Evolutionary conservation across 2,888 invertebrate genomes (phyloP).

Genomic region (Camptogramma bilineatum): DNA sequence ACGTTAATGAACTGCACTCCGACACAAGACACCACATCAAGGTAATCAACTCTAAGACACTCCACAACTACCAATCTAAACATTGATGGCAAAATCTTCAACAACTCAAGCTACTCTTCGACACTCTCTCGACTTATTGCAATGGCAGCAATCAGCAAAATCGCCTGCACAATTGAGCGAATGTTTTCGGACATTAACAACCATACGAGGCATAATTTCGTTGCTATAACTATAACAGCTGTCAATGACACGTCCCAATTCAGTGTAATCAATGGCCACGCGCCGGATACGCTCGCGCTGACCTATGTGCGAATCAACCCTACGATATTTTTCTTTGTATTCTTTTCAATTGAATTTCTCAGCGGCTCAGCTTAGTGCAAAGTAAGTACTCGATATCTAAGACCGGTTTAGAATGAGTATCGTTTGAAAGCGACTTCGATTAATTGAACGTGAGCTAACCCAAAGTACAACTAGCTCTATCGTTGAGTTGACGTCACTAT

Average conservation of each 20-base stretch:
- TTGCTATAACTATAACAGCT: neutral
- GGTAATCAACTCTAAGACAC: neutral
- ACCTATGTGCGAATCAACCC: neutral
- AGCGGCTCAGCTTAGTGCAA: too few relatives aligned
- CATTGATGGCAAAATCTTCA: neutral
- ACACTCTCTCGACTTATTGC: neutral
- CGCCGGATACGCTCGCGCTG: neutral
- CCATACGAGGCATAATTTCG: neutral
- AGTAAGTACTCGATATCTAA: neutral
- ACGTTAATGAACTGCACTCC: neutral
- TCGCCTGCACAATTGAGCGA: neutral
- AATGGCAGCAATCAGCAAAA: neutral
- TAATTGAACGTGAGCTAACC: neutral
- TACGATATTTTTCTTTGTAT: too few relatives aligned
- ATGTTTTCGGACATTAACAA: neutral
- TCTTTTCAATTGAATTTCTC: too few relatives aligned
- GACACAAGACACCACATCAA: neutral
- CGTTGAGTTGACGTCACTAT: neutral
- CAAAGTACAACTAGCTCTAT: slow-evolving; percentile 1
- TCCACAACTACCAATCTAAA: neutral
- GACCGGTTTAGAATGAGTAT: neutral
- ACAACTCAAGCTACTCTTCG: too few relatives aligned
- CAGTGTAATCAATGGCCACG: neutral
- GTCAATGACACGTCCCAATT: slow-evolving; percentile 1
- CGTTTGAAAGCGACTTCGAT: slow-evolving; percentile 9